A percentile compares a stretch with the other conserved stretches of the same genome.
Conservation (phyloP, 2,797 vertebrate genomes). For the Argentina silus region DNA sequence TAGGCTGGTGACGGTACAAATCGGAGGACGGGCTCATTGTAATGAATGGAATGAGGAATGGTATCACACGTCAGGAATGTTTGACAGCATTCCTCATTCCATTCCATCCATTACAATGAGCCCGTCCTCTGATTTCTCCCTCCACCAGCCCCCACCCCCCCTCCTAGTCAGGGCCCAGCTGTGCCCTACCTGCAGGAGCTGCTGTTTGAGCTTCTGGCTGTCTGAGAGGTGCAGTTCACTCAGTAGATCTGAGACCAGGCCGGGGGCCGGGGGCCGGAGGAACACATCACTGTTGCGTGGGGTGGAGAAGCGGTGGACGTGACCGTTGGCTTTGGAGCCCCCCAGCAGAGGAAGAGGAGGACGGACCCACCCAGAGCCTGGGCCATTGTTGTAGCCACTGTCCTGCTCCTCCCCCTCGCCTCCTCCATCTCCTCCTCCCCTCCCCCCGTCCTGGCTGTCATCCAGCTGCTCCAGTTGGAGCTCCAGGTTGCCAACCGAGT, state of each 20-base stretch:
- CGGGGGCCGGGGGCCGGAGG: conserved; percentile 84
- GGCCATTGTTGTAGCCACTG: conserved; percentile 72
- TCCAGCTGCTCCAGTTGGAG: conserved; percentile 79
- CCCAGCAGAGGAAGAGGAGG: conserved; percentile 63
- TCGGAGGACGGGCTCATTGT: too few relatives aligned
- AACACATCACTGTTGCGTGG: conserved; percentile 76
- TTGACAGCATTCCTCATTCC: too few relatives aligned
- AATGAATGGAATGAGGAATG: too few relatives aligned
- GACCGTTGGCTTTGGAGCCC: conserved; percentile 73
- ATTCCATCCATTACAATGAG: too few relatives aligned
- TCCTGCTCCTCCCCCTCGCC: conserved; percentile 73
- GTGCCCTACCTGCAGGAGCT: conserved; percentile 88
- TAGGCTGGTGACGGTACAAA: too few relatives aligned
- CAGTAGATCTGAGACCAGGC: conserved; percentile 94
- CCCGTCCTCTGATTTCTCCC: too few relatives aligned
- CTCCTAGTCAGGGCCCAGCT: too few relatives aligned
- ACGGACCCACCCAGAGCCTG: conserved; percentile 64
- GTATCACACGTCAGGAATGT: too few relatives aligned
- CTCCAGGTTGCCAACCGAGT: conserved; percentile 80
- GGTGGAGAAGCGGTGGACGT: conserved; percentile 73
- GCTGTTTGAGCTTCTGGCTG: conserved; percentile 98
- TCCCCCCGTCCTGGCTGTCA: conserved; percentile 58
- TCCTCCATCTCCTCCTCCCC: conserved; percentile 46
- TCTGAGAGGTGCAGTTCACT: conserved; percentile 98
- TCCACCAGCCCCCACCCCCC: too few relatives aligned